Evolutionary conservation across 2,113 vertebrate species (phyloP).

Genomic region (Podarcis raffonei): DNA sequence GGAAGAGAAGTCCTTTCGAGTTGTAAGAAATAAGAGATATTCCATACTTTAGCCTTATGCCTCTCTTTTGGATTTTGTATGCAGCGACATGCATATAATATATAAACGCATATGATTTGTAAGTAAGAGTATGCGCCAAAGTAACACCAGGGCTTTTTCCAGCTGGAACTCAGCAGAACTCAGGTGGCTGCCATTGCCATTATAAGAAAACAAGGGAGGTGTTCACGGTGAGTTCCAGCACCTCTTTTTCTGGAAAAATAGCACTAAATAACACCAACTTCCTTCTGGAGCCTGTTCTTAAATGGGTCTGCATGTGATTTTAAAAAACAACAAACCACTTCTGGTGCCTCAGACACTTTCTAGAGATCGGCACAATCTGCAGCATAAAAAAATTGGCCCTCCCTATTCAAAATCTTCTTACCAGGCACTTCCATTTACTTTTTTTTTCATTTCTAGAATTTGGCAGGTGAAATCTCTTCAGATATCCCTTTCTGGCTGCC

Average conservation of each 20-base stretch:
- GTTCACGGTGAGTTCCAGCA: no score
- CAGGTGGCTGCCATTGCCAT: no score
- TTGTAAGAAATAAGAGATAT: neutral
- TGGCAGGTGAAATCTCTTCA: neutral
- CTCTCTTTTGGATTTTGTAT: neutral
- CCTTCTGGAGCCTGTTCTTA: neutral
- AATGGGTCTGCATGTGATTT: neutral
- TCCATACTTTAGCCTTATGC: neutral
- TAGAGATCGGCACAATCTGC: neutral
- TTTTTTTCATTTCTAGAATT: neutral
- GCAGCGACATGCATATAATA: neutral
- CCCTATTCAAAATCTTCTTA: neutral
- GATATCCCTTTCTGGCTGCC: neutral
- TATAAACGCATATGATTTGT: neutral
- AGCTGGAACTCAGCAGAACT: no score
- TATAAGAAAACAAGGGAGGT: no score
- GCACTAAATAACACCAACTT: neutral
- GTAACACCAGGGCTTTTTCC: neutral
- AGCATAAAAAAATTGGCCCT: neutral
- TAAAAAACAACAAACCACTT: neutral
- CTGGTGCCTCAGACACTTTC: neutral
- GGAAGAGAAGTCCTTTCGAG: neutral
- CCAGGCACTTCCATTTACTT: neutral
- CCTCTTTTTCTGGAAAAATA: no score
- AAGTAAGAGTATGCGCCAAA: neutral